Evolutionary conservation across 2,797 vertebrate species (phyloP), one percentile per base, ranked within the genome.

Genomic region (Sebastes elongatus): DNA sequence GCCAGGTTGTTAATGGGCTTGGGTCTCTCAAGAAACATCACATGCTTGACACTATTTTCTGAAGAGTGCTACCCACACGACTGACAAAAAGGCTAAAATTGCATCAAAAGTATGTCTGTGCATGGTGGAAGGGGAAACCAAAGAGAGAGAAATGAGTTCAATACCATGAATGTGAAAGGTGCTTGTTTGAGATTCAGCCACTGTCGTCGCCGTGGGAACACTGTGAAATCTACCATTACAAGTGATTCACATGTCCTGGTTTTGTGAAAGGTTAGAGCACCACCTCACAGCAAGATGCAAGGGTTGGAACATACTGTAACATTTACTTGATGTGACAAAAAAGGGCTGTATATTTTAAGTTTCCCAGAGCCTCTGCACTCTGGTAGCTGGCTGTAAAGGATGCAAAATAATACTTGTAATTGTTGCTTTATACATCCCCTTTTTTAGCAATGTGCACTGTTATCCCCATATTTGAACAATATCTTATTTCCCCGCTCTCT

Each of bases 41-140:
- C 25, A 28, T 32, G 71, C 84, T 87, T 88, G 64, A 88, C 72
- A 82, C 42, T 33, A 23, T 78, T 88, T 84, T 80, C 64, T 71
- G 22, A 78, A 72, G 57, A 86, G 72, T 67, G 20, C 55, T 14
- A 63, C 53, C 32, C 46, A 73, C 65, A 76, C 28, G 69, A 38
- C 8, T 2, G 1, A 55, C 38, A 61, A 55, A 73, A 56, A 60
- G 42, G 8, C 32, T n/a, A 7, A 62, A 72, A 60, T 4, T 28
- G 10, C 30, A 74, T 66, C 25, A 56, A 56, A 76, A 66, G 25
- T 49, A 16, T 38, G 22, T 62, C 4, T 78, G 42, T 49, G 70
- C 13, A 63, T 32, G 27, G 14, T 49, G 22, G 7, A 46, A 73
- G n/a, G 30, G 18, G 46, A 16, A 68, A 46, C 4, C 55, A 53